Evolutionary conservation across 2,888 invertebrate genomes (phyloP), one percentile per base, ranked within the genome.

Genomic region (Xanthostigma xanthostigma): DNA sequence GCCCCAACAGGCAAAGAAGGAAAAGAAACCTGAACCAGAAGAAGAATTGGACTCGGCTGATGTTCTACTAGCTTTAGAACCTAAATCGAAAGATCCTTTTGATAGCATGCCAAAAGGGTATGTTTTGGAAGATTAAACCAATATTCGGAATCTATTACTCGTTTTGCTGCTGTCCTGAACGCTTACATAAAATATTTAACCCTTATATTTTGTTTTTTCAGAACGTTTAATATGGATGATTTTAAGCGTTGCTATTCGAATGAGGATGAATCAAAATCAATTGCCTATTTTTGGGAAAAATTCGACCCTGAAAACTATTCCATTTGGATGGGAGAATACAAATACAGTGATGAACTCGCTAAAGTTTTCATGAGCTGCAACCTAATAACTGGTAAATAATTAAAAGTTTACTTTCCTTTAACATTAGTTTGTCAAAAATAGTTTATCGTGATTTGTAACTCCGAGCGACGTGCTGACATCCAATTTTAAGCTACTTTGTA

Each of bases 281-380:
- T 98, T 64, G 93, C 96, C 1, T 96, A 92, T 69, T 98, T 99
- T 76, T 98, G 93, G 89, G 81, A 94, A 64, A 91, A 97, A 69
- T 97, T 98, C 64, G 98, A 99, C 69, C 76, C 89, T 8, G 84
- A 93, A 64, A 78, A 94, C 70, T 96, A 93, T 68, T 95, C 95
- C 52, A 92, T 98, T 68, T 98, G 98, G 98, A 81, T 78, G 55
- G 85, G 91, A 46, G 94, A 96, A 74, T 98, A 98, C 77, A 94
- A 95, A 70, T 97, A 90, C 71, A 85, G 86, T 51, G 76, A 92
- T 51, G 96, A 98, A 65, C 78, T 97, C 17, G 74, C 84, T 54
- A 87, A 90, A 69, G 81, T 87, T 41, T 97, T 95, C 75, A 97
- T 97, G 97, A 93, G 92, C 66, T 94, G 95, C 70, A 99, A 99